Base-by-base conservation (phyloP, 2,888 invertebrate genomes). In the Nesidiocoris tenuis region DNA sequence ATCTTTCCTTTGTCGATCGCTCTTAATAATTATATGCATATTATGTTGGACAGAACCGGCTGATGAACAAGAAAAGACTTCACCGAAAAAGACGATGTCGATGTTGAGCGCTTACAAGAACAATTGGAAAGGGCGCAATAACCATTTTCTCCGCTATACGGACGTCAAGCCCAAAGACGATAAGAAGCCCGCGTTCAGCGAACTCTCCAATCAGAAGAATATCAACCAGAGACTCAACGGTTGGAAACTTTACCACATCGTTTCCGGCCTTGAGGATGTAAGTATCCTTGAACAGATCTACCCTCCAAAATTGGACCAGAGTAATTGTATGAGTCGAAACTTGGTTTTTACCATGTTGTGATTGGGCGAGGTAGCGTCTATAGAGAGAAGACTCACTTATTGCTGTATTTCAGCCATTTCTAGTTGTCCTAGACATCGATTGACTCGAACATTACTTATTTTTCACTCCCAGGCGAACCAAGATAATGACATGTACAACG, bases 201-300 rank as follows among this genome's bases (percentile, higher is more conserved):
- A 96, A 84, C 87, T 97, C 81, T 94, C 96, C 25, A 92, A 92
- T 84, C 95, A 95, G 84, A 90, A 90, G 79, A 90, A 93, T 82
- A 92, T 96, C 70, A 86, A 92, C 79, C 91, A 94, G 82, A 94
- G 93, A 84, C 90, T 95, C 18, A 93, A 94, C 80, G 97, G 97
- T 0, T 97, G 97, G 97, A 97, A 96, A 85, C 88, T 97, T 77
- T 91, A 93, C 85, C 95, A 96, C 83, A 87, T 97, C 80, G 92
- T 92, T 56, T 91, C 94, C 61, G 96, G 96, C 86, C 92, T 97
- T 90, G 94, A 96, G 82, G 94, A 96, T 84, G 85, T 96, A 39
- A 7, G 39, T n/a, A n/a, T n/a, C n/a, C n/a, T n/a, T n/a, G n/a
- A n/a, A n/a, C n/a, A n/a, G n/a, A n/a, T n/a, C n/a, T n/a, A n/a